Percentiles rank a stretch among this genome's conserved stretches.
Evolutionary conservation across 1,140 invertebrate genomes (phyloP).

Genomic region (Brachionus sp.): DNA sequence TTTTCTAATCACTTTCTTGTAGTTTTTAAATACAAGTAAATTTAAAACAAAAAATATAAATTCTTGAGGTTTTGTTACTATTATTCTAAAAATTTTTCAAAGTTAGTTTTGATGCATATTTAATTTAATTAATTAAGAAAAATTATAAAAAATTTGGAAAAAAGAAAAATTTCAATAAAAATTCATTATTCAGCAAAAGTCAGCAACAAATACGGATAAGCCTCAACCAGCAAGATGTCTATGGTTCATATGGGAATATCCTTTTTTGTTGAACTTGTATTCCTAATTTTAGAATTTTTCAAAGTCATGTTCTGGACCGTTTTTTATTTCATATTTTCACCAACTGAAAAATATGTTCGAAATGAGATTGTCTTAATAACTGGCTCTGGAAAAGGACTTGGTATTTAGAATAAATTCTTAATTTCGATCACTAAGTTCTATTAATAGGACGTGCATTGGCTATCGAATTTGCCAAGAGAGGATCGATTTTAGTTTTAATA

Average conservation of each 20-base stretch:
- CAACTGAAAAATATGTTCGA: conserved; percentile 32
- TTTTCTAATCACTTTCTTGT: too few relatives aligned
- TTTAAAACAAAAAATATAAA: too few relatives aligned
- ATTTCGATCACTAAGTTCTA: not conserved
- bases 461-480: conserved; percentile 72
- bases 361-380: conserved; percentile 45
- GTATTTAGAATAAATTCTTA: not conserved
- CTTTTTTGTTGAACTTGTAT: conserved; percentile 36
- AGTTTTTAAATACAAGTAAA: too few relatives aligned
- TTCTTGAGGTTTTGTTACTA: not conserved
- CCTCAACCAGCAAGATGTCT: conserved; percentile 17
- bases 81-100: not conserved
- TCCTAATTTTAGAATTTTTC: conserved; percentile 32
- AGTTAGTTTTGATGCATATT: not conserved
- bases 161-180: not conserved
- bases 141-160: not conserved
- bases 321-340: conserved; percentile 37
- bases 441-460: conserved; percentile 73
- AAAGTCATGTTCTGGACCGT: conserved; percentile 45
- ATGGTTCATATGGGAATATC: conserved; percentile 42
- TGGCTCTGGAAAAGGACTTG: conserved; percentile 22
- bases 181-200: not conserved
- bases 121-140: not conserved
- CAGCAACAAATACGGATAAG: not conserved
- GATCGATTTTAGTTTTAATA: conserved; percentile 82